phyloP scores from a whole-genome alignment of 2,888 invertebrate genomes.

The Nebria brevicollis region DNA sequence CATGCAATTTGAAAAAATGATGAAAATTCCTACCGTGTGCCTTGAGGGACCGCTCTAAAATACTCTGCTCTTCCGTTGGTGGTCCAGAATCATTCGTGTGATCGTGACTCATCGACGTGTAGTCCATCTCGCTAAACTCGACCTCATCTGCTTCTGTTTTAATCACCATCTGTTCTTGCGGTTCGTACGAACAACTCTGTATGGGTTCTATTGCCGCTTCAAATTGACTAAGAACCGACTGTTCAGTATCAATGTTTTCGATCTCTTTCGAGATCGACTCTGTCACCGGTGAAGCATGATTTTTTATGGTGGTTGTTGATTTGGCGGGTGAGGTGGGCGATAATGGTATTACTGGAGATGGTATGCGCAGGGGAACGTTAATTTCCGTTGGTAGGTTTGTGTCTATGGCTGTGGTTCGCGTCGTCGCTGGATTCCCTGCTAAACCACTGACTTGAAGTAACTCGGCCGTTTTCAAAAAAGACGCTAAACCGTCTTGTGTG shows the following conservation, averaged over 20 bases:
- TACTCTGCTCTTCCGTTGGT: constrained; percentile 36
- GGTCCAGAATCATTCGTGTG: constrained; percentile 26
- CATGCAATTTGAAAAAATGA: neutral
- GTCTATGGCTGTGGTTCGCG: neutral
- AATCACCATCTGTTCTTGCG: constrained; percentile 27
- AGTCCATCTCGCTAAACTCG: constrained; percentile 41
- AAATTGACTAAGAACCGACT: constrained; percentile 16
- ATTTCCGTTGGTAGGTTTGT: neutral
- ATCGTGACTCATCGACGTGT: constrained; percentile 31
- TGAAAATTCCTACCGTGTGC: constrained; percentile 36
- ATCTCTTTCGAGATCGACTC: constrained; percentile 5
- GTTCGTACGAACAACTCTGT: constrained; percentile 39
- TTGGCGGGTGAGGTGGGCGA: constrained; percentile 17
- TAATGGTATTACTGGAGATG: neutral
- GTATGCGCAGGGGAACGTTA: neutral
- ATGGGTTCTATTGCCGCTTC: constrained; percentile 30
- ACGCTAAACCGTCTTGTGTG: constrained; percentile 72
- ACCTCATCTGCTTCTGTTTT: constrained; percentile 35
- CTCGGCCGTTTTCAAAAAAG: constrained; percentile 75
- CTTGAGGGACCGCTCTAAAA: constrained; percentile 42
- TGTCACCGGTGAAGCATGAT: neutral
- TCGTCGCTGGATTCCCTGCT: constrained; percentile 57
- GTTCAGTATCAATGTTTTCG: constrained; percentile 25
- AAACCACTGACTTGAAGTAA: constrained; percentile 75
- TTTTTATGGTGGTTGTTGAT: constrained; percentile 4